phyloP scores from a whole-genome alignment of 2,888 invertebrate species.

The Drepanosiphum platanoidis region DNA sequence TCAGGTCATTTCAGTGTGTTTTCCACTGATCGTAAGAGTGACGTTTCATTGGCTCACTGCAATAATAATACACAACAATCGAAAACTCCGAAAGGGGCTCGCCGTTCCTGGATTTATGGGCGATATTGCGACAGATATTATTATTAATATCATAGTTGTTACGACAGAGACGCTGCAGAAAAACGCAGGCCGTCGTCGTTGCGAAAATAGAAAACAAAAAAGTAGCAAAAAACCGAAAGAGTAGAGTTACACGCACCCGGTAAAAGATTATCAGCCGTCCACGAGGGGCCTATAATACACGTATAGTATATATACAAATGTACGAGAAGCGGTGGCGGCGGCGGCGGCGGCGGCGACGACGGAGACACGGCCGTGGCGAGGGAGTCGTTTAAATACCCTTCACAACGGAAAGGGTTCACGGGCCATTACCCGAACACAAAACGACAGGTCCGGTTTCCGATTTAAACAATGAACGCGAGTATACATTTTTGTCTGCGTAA shows the following conservation, averaged over 20 bases:
- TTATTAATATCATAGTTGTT: too few relatives aligned
- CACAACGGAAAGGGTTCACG: slow-evolving; percentile 53
- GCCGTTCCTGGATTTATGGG: too few relatives aligned
- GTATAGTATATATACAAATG: not conserved
- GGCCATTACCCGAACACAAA: slow-evolving; percentile 60
- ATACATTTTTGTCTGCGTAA: slow-evolving; percentile 17
- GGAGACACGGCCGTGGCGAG: slow-evolving; percentile 29
- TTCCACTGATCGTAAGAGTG: too few relatives aligned
- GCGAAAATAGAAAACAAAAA: not conserved
- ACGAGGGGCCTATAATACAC: not conserved
- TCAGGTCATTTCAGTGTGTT: too few relatives aligned
- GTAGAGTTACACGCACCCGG: not conserved
- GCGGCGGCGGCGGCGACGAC: not conserved
- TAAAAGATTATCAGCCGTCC: slow-evolving; percentile 25
- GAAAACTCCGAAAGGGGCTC: too few relatives aligned
- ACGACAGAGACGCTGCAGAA: not conserved
- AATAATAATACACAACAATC: too few relatives aligned
- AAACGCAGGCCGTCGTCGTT: not conserved
- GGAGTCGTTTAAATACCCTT: slow-evolving; percentile 53
- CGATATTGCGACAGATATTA: too few relatives aligned
- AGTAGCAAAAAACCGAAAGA: not conserved
- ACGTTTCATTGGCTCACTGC: too few relatives aligned
- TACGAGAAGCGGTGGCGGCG: slow-evolving; percentile 22
- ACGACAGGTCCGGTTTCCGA: slow-evolving; percentile 61
- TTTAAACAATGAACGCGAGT: slow-evolving; percentile 35